Evolutionary conservation across 2,797 vertebrate species (phyloP).

Genomic region (Enteromius thamalakanensis): DNA sequence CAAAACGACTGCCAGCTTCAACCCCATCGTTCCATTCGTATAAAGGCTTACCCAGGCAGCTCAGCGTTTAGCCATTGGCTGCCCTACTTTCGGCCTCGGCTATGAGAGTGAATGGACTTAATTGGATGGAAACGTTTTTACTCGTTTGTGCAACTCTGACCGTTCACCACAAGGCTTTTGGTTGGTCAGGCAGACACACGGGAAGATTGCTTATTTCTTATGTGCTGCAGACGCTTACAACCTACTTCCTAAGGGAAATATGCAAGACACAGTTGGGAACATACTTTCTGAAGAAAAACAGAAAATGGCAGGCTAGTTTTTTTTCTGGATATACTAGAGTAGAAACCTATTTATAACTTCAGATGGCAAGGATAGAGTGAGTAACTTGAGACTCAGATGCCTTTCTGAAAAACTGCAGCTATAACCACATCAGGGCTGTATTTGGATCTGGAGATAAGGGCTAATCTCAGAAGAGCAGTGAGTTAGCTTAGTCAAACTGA

Average conservation of each 20-base stretch:
- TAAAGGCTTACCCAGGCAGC: conserved; percentile 53
- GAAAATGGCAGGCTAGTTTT: conserved; percentile 26
- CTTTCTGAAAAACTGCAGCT: conserved; percentile 40
- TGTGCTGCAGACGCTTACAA: conserved; percentile 9
- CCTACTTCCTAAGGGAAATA: conserved; percentile 25
- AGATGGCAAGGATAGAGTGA: conserved; percentile 27
- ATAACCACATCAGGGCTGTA: conserved; percentile 37
- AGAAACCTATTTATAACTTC: conserved; percentile 32
- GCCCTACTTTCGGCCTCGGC: conserved; percentile 63
- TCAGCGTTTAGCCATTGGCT: conserved; percentile 63
- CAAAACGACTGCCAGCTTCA: conserved; percentile 46
- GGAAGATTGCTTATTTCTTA: conserved; percentile 23
- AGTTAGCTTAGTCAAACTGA: conserved; percentile 14
- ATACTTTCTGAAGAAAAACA: conserved; percentile 15
- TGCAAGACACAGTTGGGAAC: conserved; percentile 9
- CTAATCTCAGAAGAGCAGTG: conserved; percentile 25
- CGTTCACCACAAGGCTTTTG: conserved; percentile 50
- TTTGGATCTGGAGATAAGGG: conserved; percentile 32
- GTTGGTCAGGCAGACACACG: conserved; percentile 38
- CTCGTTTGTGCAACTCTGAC: conserved; percentile 63
- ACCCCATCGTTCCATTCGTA: conserved; percentile 61
- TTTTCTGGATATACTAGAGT: conserved; percentile 15
- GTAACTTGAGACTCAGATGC: conserved; percentile 35
- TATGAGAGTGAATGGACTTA: conserved; percentile 64
- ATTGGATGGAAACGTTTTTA: conserved; percentile 66